Evolutionary conservation across 92 coral and sea anemone species (phyloP).

Genomic region (Heteractis magnifica): DNA sequence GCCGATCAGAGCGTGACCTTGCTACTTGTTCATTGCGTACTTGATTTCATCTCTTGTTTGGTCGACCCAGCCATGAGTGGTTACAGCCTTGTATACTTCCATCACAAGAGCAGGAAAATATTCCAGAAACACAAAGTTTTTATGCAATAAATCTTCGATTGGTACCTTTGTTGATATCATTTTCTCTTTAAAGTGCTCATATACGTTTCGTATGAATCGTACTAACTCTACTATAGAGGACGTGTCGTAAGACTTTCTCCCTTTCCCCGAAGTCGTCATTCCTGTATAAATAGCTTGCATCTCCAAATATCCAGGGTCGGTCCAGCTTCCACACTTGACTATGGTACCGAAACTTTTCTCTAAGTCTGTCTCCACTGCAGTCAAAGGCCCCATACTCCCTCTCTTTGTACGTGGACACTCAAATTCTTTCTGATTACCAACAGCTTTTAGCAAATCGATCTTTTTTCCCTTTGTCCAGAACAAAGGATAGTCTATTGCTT

Average conservation of each 20-base stretch:
- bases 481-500: constrained; percentile 40
- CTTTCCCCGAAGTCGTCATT: not conserved
- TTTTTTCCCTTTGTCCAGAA: constrained; percentile 45
- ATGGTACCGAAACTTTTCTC: not conserved
- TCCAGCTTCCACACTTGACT: not conserved
- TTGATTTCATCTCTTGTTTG: not conserved
- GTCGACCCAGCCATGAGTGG: constrained; percentile 43
- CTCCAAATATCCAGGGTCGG: constrained; percentile 13
- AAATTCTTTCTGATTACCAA: constrained; percentile 52
- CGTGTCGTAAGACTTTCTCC: constrained; percentile 1
- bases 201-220: constrained; percentile 10
- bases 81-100: constrained; percentile 47
- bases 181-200: constrained; percentile 15
- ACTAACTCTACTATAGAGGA: constrained; percentile 40
- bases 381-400: not conserved
- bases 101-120: constrained; percentile 49
- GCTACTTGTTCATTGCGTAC: not conserved
- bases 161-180: not conserved
- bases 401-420: not conserved
- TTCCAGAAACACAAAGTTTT: constrained; percentile 29
- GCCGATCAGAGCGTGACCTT: no score
- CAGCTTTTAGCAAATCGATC: constrained; percentile 19
- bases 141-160: constrained; percentile 7
- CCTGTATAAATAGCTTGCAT: not conserved
- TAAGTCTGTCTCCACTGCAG: not conserved